These are phyloP conservation scores for Sesamia inferens DNA, from an alignment of 2,888 invertebrate genomes.

Conservation along the genomic window DNA sequence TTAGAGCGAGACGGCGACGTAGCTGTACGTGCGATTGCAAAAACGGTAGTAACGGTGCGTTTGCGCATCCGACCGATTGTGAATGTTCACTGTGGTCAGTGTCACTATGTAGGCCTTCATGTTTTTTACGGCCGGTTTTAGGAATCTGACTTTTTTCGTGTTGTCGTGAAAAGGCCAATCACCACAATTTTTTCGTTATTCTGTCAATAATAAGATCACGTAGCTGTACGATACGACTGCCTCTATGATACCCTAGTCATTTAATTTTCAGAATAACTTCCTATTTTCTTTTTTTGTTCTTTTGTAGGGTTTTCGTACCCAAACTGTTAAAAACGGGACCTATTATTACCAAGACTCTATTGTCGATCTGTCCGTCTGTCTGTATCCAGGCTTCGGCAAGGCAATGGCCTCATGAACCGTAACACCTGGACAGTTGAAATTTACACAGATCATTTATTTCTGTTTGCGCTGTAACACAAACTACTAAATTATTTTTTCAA, in stretches of 20 bases:
- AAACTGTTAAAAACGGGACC: too few species aligned
- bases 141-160: background rate
- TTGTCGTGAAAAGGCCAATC: background rate
- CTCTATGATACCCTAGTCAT: background rate
- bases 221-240: background rate
- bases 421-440: too few species aligned
- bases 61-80: constrained; percentile 56
- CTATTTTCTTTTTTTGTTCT: too few species aligned
- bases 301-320: too few species aligned
- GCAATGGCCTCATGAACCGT: too few species aligned
- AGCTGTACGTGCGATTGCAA: constrained; percentile 54
- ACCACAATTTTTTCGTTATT: background rate
- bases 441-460: too few species aligned
- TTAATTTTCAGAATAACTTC: background rate
- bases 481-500: too few species aligned
- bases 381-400: too few species aligned
- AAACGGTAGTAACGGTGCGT: constrained; percentile 62
- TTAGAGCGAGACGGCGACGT: constrained; percentile 43
- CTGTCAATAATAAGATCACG: constrained; percentile 15
- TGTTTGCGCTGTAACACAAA: too few species aligned
- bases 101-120: constrained; percentile 39
- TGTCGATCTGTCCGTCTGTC: too few species aligned
- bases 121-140: constrained; percentile 25
- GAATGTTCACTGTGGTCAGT: constrained; percentile 59
- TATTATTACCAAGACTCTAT: too few species aligned